Evolutionary conservation across 2,888 invertebrate genomes (phyloP).

Genomic region (Philonicus albiceps): DNA sequence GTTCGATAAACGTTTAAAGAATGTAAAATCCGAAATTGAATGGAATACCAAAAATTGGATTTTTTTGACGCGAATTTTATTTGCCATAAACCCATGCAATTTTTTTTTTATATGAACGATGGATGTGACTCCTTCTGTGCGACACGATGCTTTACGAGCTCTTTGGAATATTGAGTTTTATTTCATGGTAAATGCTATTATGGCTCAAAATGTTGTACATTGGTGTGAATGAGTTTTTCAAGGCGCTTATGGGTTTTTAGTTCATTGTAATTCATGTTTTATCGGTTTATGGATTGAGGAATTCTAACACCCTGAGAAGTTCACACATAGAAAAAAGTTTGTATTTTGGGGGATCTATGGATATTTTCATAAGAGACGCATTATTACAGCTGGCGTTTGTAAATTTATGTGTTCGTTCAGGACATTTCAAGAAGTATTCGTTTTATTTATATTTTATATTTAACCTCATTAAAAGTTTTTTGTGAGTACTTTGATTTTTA

Average conservation of each 20-base stretch:
- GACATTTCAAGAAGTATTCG: background rate
- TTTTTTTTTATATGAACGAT: background rate
- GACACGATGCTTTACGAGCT: background rate
- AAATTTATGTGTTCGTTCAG: background rate
- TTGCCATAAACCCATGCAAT: background rate
- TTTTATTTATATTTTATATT: background rate
- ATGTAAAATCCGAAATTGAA: background rate
- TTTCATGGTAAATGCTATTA: background rate
- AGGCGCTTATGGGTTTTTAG: background rate
- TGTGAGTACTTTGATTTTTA: background rate
- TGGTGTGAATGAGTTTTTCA: background rate
- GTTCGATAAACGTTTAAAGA: background rate
- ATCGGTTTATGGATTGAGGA: background rate
- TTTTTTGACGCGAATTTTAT: background rate
- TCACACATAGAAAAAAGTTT: background rate
- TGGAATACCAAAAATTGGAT: background rate
- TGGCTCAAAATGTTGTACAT: background rate
- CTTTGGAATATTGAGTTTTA: background rate
- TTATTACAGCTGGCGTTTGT: background rate
- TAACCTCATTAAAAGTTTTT: background rate
- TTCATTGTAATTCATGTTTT: background rate
- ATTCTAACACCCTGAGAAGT: background rate
- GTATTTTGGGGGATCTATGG: background rate
- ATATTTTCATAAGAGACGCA: background rate
- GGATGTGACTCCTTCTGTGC: background rate